These are phyloP conservation scores for Muscina levida DNA, from an alignment of 2,888 invertebrate species.

Conservation along the genomic window DNA sequence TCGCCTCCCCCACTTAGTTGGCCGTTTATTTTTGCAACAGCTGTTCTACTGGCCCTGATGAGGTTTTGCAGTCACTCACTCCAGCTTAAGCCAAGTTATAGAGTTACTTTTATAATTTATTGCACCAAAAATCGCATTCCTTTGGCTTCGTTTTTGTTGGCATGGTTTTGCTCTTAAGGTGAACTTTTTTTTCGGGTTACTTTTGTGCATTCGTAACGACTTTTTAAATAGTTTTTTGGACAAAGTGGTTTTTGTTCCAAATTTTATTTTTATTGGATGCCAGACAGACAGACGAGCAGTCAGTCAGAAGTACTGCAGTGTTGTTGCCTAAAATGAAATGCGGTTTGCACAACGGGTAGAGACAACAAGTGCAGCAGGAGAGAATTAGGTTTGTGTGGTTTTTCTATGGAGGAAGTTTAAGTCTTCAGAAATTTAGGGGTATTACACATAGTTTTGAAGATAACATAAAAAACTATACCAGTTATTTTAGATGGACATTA, in stretches of 20 bases:
- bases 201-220: slow-evolving; percentile 4
- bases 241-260: background rate
- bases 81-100: background rate
- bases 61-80: no score
- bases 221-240: slow-evolving; percentile 11
- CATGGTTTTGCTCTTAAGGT: background rate
- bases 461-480: no score
- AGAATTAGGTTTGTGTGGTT: no score
- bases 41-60: slow-evolving; percentile 1
- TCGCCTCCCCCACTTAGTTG: background rate
- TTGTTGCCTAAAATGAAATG: no score
- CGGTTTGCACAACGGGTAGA: no score
- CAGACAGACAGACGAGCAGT: background rate
- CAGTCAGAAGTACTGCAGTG: no score
- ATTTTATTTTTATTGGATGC: slow-evolving; percentile 18
- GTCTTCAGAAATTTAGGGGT: no score
- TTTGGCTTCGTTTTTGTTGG: slow-evolving; percentile 9
- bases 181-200: background rate
- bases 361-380: no score
- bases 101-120: slow-evolving; percentile 50
- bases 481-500: no score
- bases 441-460: no score
- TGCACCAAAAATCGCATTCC: slow-evolving; percentile 64
- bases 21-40: background rate
- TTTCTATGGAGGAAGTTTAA: no score